Evolutionary conservation across 2,888 invertebrate species (phyloP).

Genomic region (Ametastegia equiseti): DNA sequence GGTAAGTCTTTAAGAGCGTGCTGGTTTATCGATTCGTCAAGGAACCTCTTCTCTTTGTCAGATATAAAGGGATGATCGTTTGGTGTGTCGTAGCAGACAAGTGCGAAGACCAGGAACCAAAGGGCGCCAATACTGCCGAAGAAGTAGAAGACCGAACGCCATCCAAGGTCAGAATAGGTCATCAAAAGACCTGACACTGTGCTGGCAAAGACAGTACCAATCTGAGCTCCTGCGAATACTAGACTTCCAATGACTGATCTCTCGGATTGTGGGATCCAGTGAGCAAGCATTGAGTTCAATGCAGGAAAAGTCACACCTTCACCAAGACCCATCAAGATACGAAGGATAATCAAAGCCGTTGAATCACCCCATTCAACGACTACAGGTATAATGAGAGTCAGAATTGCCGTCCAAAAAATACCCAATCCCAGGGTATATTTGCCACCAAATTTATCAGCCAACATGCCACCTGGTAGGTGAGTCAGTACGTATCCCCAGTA

Average conservation of each 20-base stretch:
- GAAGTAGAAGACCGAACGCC: constrained; percentile 89
- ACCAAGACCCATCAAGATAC: constrained; percentile 78
- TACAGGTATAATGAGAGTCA: constrained; percentile 76
- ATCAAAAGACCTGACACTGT: constrained; percentile 60
- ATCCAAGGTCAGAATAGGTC: constrained; percentile 77
- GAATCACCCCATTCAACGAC: constrained; percentile 77
- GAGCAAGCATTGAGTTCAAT: constrained; percentile 79
- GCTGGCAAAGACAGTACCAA: constrained; percentile 72
- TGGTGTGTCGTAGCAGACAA: constrained; percentile 72
- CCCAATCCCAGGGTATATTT: constrained; percentile 76
- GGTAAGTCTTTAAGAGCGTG: constrained; percentile 69
- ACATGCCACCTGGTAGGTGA: constrained; percentile 76
- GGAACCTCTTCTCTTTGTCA: constrained; percentile 68
- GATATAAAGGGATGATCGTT: constrained; percentile 74
- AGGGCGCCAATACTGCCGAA: constrained; percentile 87
- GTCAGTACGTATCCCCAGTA: constrained; percentile 78
- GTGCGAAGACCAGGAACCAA: constrained; percentile 85
- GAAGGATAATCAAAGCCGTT: constrained; percentile 78
- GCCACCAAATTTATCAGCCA: constrained; percentile 76
- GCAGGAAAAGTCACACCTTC: constrained; percentile 82
- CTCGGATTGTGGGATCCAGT: constrained; percentile 81
- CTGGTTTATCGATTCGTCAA: constrained; percentile 67
- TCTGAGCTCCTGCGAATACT: constrained; percentile 80
- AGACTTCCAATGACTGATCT: constrained; percentile 79
- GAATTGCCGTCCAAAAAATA: constrained; percentile 74